Base-by-base conservation (phyloP, 2,888 invertebrate species). In the Drosophila meridionalis region DNA sequence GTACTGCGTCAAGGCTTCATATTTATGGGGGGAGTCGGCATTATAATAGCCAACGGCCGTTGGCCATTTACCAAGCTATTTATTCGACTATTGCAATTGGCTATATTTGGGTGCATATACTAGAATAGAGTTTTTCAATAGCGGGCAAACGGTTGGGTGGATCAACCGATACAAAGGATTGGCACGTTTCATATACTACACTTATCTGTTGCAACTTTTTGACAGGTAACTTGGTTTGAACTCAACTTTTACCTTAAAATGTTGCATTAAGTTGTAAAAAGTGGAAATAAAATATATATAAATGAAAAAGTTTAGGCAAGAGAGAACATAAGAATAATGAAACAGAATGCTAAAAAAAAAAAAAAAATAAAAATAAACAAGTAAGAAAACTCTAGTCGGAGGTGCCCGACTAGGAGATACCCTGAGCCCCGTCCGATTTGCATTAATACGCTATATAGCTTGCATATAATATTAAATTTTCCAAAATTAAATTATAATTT, bases 21-120 rank as follows among this genome's bases (percentile, higher is more conserved):
- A 66, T 69, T 69, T 69, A 69, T 73, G 64, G 62, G 42, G n/a
- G n/a, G 34, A 64, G 48, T 67, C 48, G 32, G 64, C 40, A 62
- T 68, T 75, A 78, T 69, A 75, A 60, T 59, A 60, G 63, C 66
- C 38, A 64, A 63, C 67, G 64, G 28, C 61, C 68, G 70, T 67
- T 80, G 61, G 30, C 63, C 81, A 77, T 71, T 83, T 59, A 58
- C 59, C 48, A 48, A 8, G n/a, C 38, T 63, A 67, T 75, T 78
- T 75, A 70, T 59, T 68, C 64, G 55, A 45, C 65, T 56, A 55
- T 66, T 67, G 66, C 58, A 86, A 66, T 38, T 69, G 71, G 74
- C 73, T 72, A 75, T 72, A 75, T 76, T 89, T 89, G 69, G 66
- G 69, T 71, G 70, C 69, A 86, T 82, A 73, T 57, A 70, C 72